Conservation (phyloP, 1,140 invertebrate species). For the silkworm (Bombyx mori) region DNA sequence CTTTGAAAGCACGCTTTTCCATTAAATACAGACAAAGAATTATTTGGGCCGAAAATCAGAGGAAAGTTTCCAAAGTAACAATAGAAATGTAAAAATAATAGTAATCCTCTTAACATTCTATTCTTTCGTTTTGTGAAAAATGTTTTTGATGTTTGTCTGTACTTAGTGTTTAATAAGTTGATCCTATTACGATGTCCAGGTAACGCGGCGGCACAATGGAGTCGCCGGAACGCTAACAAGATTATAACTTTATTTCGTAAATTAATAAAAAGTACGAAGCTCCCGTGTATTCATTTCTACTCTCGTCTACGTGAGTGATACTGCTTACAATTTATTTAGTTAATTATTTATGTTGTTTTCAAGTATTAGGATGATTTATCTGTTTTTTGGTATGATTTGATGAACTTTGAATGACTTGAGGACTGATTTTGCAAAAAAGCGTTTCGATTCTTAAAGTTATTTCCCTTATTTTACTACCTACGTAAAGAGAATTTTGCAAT, state of each 20-base stretch:
- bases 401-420: background rate
- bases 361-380: slow-evolving; percentile 3
- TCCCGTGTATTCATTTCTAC: slow-evolving; percentile 35
- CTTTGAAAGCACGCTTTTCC: background rate
- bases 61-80: background rate
- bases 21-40: background rate
- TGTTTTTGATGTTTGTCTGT: slow-evolving; percentile 62
- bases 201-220: slow-evolving; percentile 58
- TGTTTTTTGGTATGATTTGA: slow-evolving; percentile 1
- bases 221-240: slow-evolving; percentile 57
- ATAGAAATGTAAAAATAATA: slow-evolving; percentile 21
- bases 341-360: slow-evolving; percentile 13
- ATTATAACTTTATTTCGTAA: slow-evolving; percentile 69
- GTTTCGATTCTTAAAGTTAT: background rate
- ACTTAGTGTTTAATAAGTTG: slow-evolving; percentile 70
- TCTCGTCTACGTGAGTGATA: slow-evolving; percentile 23
- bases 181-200: slow-evolving; percentile 69
- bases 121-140: slow-evolving; percentile 52
- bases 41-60: background rate
- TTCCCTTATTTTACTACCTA: too few relatives aligned
- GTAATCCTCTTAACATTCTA: slow-evolving; percentile 61
- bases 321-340: slow-evolving; percentile 23
- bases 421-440: background rate
- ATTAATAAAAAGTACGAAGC: slow-evolving; percentile 61
- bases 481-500: too few relatives aligned